Conservation (phyloP, 2,888 invertebrate species). For the Clunio marinus region DNA sequence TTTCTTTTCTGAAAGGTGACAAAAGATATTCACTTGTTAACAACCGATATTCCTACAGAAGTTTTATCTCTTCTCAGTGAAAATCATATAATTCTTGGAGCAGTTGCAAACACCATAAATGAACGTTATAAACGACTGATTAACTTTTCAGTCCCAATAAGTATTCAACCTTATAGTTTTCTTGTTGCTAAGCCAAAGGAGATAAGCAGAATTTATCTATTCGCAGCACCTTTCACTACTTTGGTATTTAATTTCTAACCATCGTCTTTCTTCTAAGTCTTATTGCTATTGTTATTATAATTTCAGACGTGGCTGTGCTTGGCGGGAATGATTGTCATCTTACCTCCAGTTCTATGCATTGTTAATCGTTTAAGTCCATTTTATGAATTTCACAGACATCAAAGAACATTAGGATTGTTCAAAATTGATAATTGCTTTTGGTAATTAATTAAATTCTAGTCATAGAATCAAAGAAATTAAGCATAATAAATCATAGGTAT, state of each 20-base stretch:
- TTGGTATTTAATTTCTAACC: neutral
- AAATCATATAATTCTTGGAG: slow-evolving; percentile 45
- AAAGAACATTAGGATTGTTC: slow-evolving; percentile 55
- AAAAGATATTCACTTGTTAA: slow-evolving; percentile 31
- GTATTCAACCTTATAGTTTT: slow-evolving; percentile 73
- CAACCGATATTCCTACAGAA: slow-evolving; percentile 36
- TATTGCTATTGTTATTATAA: slow-evolving; percentile 2
- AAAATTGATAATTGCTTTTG: slow-evolving; percentile 51
- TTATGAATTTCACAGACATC: slow-evolving; percentile 60
- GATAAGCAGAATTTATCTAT: slow-evolving; percentile 75
- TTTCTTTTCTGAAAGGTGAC: neutral
- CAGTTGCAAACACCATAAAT: slow-evolving; percentile 49
- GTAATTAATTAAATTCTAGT: slow-evolving; percentile 40
- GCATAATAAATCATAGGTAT: slow-evolving; percentile 51
- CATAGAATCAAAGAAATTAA: neutral
- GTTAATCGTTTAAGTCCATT: slow-evolving; percentile 71
- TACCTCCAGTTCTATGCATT: slow-evolving; percentile 71
- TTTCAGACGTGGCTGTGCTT: slow-evolving; percentile 79
- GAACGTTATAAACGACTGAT: slow-evolving; percentile 52
- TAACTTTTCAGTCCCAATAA: slow-evolving; percentile 75
- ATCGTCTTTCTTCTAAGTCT: neutral
- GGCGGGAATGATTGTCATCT: slow-evolving; percentile 64
- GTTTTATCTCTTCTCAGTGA: slow-evolving; percentile 11
- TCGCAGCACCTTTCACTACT: slow-evolving; percentile 77
- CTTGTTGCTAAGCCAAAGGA: slow-evolving; percentile 73